These are phyloP conservation scores for Timema podura DNA, from an alignment of 2,888 invertebrate species.

Conservation along the genomic window DNA sequence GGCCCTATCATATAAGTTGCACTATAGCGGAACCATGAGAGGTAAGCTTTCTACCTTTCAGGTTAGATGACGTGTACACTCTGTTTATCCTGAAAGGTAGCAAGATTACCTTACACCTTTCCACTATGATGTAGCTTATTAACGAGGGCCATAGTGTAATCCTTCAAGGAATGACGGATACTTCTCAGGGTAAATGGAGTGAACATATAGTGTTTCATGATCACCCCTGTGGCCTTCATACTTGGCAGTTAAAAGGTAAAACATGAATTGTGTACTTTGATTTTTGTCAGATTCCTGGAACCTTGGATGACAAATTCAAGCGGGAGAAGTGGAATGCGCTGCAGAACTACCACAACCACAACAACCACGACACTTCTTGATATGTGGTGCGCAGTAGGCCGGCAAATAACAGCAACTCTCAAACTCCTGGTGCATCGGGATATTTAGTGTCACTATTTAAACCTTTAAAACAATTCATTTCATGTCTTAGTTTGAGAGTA, in stretches of 20 bases:
- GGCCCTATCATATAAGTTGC: no score
- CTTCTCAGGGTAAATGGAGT: no score
- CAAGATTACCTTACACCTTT: no score
- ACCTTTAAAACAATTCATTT: not conserved
- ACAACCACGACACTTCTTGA: slow-evolving; percentile 24
- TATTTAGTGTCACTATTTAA: not conserved
- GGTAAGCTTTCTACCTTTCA: no score
- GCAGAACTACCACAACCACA: slow-evolving; percentile 11
- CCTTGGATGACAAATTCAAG: slow-evolving; percentile 56
- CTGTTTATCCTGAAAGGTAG: no score
- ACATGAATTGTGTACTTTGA: not conserved
- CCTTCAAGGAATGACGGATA: no score
- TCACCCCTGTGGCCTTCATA: not conserved
- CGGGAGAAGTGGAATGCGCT: slow-evolving; percentile 36
- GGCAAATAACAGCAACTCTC: not conserved
- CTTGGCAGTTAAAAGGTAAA: not conserved
- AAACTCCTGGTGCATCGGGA: not conserved
- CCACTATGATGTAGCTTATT: no score
- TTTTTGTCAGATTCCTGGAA: slow-evolving; percentile 52
- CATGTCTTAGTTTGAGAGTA: not conserved
- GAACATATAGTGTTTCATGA: no score
- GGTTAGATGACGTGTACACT: no score
- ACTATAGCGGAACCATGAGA: no score
- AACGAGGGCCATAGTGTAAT: no score
- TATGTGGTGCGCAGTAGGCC: slow-evolving; percentile 5